Conservation (phyloP, 2,113 vertebrate genomes). For the Corythornis cristatus region DNA sequence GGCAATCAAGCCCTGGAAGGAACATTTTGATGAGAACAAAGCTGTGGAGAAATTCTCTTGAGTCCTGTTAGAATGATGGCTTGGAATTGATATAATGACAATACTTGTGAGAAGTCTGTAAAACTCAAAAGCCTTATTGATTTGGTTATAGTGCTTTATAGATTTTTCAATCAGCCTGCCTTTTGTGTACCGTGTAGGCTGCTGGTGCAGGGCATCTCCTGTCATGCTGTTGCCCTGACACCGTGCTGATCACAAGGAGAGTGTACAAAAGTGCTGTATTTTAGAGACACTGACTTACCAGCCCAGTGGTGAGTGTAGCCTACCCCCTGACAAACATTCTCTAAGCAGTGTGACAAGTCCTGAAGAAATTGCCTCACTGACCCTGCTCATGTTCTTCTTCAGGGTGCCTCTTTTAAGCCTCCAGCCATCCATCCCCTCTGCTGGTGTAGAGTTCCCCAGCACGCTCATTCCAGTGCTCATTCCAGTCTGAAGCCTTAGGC, state of each 20-base stretch:
- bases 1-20: not conserved
- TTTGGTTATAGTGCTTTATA: not conserved
- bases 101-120: not conserved
- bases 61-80: not conserved
- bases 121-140: not conserved
- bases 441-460: not conserved
- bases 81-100: not conserved
- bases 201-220: not conserved
- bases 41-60: not conserved
- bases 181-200: rapidly evolving
- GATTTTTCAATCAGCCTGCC: not conserved
- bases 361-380: not conserved
- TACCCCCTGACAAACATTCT: rapidly evolving
- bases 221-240: not conserved
- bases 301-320: not conserved
- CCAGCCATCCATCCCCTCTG: not conserved
- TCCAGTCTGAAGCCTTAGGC: not conserved
- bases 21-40: not conserved
- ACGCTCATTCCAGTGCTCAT: rapidly evolving
- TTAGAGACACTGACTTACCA: not conserved
- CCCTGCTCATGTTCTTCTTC: not conserved
- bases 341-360: not conserved
- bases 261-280: not conserved
- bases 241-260: not conserved
- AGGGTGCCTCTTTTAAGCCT: not conserved